Evolutionary conservation across 2,113 vertebrate species (phyloP).

Genomic region (Oryzias melastigma): DNA sequence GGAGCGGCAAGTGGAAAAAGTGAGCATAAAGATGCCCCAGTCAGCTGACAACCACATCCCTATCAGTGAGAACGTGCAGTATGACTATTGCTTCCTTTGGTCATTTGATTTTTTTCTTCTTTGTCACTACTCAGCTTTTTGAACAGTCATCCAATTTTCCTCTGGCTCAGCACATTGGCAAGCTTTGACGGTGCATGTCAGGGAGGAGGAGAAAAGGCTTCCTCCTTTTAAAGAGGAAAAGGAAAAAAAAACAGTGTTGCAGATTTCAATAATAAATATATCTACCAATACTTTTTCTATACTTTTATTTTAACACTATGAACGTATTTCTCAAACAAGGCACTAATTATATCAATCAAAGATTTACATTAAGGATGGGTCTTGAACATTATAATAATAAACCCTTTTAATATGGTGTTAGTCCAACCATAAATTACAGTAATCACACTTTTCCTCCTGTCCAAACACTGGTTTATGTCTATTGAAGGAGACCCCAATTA

Average conservation of each 20-base stretch:
- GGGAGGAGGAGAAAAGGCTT: constrained; percentile 43
- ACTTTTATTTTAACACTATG: not conserved
- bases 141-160: constrained; percentile 69
- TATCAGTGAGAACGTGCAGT: constrained; percentile 61
- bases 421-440: constrained; percentile 65
- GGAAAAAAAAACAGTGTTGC: constrained; percentile 57
- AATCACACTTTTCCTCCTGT: constrained; percentile 71
- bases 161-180: constrained; percentile 76
- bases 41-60: constrained; percentile 50
- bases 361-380: constrained; percentile 56
- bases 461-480: constrained; percentile 69
- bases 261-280: constrained; percentile 38
- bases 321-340: constrained; percentile 20
- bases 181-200: constrained; percentile 16
- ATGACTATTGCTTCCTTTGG: constrained; percentile 74
- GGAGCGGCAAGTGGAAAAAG: constrained; percentile 56
- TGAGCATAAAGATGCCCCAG: constrained; percentile 48
- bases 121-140: constrained; percentile 55
- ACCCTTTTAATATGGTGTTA: constrained; percentile 70
- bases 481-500: constrained; percentile 69
- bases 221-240: constrained; percentile 72
- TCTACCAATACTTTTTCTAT: constrained; percentile 3
- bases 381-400: constrained; percentile 64
- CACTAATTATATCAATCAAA: constrained; percentile 45
- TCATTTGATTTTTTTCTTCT: constrained; percentile 61